Percentiles rank a stretch among this genome's conserved stretches.
phyloP scores from a whole-genome alignment of 2,113 vertebrate genomes.

The Andinoacara biseriatus region DNA sequence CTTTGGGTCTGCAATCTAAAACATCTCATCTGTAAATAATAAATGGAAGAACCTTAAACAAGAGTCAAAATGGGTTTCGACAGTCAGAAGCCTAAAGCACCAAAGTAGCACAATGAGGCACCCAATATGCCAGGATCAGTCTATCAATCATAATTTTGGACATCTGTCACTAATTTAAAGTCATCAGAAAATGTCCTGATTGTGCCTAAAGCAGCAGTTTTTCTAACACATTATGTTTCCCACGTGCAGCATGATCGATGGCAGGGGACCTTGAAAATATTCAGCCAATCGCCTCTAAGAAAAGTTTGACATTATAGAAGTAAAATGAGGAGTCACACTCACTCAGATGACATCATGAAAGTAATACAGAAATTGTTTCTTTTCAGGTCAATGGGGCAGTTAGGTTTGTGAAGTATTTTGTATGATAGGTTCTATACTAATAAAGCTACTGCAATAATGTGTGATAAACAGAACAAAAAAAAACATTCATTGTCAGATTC shows the following conservation, averaged over 20 bases:
- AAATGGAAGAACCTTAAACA: not conserved
- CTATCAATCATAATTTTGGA: conserved; percentile 26
- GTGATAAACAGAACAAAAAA: no score
- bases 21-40: not conserved
- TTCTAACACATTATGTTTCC: conserved; percentile 6
- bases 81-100: conserved; percentile 1
- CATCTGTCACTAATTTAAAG: conserved; percentile 12
- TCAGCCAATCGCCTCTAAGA: conserved; percentile 11
- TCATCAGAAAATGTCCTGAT: not conserved
- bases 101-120: not conserved
- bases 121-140: not conserved
- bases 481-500: no score
- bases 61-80: not conserved
- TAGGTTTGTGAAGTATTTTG: no score
- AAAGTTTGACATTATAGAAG: not conserved
- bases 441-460: no score
- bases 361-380: no score
- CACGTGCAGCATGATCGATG: not conserved
- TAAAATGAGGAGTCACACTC: not conserved
- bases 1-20: not conserved
- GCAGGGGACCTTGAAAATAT: not conserved
- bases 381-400: no score
- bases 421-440: no score
- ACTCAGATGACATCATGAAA: no score
- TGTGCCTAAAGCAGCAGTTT: not conserved